Evolutionary conservation across 2,888 invertebrate species (phyloP), one percentile per base, ranked within the genome.

Genomic region (Lochmaea crataegi): DNA sequence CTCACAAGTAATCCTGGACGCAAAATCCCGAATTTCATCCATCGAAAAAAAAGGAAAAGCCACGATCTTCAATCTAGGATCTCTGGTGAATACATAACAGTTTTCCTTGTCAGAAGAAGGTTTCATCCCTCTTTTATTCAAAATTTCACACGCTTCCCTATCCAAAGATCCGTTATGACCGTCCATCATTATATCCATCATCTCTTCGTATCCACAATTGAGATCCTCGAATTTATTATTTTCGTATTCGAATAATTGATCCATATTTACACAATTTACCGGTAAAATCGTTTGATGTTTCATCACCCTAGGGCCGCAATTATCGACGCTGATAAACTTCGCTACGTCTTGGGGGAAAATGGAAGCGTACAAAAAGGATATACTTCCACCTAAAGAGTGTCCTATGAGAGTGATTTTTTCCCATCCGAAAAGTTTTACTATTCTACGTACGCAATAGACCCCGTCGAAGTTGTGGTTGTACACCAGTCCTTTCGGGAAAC

Each of bases 391-490:
- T 5, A 94, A 85, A 0, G 92, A 95, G 85, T 91, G 96, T 0
- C 96, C 96, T 85, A 96, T 87, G 4, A 96, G 86, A 11, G 89
- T 90, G 56, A 96, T 88, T 79, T 92, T 91, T n/a, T 87, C 87
- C 95, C 96, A 96, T 68, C 92, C 90, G 83, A 90, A 94, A 84
- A 94, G 88, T 77, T 92, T 91, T 2, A 93, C 89, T 73, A 96
- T 92, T 79, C 95, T 88, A 77, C 94, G 89, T 38, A 96, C 87
- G 0, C 94, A 85, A 12, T 91, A 87, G 14, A 95, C 88, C 14
- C 93, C 94, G 82, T 96, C 95, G 93, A 94, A 94, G 86, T 93
- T 93, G 72, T 94, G 88, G 83, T 93, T 96, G 84, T 93, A 96
- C 84, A 94, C 94, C 68, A 91, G 90, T 87, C 93, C 94, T 76